phyloP scores from a whole-genome alignment of 1,140 invertebrate species.

The Lucilia sericata region DNA sequence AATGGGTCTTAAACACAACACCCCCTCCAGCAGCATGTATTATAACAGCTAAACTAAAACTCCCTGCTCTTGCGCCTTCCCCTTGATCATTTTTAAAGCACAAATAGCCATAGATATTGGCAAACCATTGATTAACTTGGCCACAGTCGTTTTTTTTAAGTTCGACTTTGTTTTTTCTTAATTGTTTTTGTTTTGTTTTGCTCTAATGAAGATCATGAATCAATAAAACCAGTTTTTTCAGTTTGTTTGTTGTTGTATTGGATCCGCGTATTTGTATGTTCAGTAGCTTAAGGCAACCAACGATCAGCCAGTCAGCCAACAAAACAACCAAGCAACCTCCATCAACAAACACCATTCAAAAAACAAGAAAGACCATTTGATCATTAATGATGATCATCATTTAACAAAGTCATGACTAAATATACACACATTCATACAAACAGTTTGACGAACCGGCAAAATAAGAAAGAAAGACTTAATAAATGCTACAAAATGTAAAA shows the following conservation, averaged over 20 bases:
- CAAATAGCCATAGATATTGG: not conserved
- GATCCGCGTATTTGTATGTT: not conserved
- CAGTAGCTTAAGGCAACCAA: not conserved
- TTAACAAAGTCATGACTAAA: constrained; percentile 1
- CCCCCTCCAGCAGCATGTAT: not conserved
- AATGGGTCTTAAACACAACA: not conserved
- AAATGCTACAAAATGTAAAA: too few species aligned
- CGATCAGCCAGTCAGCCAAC: too few species aligned
- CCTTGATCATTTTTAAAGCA: not conserved
- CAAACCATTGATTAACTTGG: constrained; percentile 6
- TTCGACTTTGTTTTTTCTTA: not conserved
- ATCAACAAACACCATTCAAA: not conserved
- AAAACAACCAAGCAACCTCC: too few species aligned
- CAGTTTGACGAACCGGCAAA: not conserved
- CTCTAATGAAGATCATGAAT: constrained; percentile 1
- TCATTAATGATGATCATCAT: constrained; percentile 7
- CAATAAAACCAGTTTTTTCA: not conserved
- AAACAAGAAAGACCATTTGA: not conserved
- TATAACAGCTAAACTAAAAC: too few species aligned
- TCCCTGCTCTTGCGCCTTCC: too few species aligned
- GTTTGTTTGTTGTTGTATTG: not conserved
- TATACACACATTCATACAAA: not conserved
- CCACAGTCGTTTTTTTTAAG: not conserved
- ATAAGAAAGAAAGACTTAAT: not conserved
- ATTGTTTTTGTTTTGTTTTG: not conserved